Base-by-base conservation (phyloP, 1,140 invertebrate species). In the Leptestheria dahalacensis region DNA sequence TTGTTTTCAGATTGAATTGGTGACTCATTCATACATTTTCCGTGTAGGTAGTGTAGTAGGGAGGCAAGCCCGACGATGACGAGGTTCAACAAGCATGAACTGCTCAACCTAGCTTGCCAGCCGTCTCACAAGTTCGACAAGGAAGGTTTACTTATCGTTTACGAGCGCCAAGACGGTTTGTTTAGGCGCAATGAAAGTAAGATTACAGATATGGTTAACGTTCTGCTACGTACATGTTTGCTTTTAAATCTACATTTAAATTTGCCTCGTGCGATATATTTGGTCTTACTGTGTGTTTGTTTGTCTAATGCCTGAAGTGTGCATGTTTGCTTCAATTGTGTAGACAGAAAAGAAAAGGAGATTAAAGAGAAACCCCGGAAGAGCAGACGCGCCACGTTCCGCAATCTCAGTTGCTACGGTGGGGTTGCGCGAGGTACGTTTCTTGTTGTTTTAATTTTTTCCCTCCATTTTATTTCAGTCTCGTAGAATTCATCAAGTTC, bases 141-240 rank as follows among this genome's bases (percentile, higher is more conserved):
- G 68, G 91, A 95, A 79, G 91, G 92, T 20, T 78, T 89, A 63
- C 75, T 95, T 53, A 82, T 84, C 57, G 79, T 96, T 49, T 83
- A 80, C 61, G 91, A 95, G 71, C 82, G 85, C 63, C 87, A 91
- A 67, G 91, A 94, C 68, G 84, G 89, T 51, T 90, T 95, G 73
- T 91, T 96, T 73, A 82, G 89, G 66, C 80, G 85, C 71, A 82
- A 83, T 61, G 90, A 95, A 80, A 86, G 91, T 94, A 77, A 80
- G 80, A 12, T 12, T 51, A 26, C 25, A 52, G 50, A 21, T 20
- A 20, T 6, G 6, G 20, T 1, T 52, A 26, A 52, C 9, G 50
- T 52, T 18, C 24, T n/a, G n/a, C n/a, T n/a, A n/a, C n/a, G n/a
- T n/a, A n/a, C n/a, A n/a, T n/a, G n/a, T n/a, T n/a, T n/a, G n/a